These are phyloP conservation scores for Tamias sibiricus DNA, from an alignment of 2,113 vertebrate genomes.

Conservation along the genomic window DNA sequence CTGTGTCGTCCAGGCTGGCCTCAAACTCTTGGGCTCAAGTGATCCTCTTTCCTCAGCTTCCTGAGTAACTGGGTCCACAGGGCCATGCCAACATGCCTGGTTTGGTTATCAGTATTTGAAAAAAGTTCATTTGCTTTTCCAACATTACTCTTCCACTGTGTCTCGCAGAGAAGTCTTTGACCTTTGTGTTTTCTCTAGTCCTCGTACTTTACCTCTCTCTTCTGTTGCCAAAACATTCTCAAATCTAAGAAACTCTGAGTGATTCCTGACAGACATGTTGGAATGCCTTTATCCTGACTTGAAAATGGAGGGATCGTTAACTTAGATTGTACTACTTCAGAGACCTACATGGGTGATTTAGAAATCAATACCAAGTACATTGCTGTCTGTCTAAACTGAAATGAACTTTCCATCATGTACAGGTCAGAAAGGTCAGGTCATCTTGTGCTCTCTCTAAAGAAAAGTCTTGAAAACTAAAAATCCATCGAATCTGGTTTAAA, in stretches of 20 bases:
- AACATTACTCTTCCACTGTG: not conserved
- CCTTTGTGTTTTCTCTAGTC: not conserved
- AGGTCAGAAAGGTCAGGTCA: not conserved
- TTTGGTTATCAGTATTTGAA: not conserved
- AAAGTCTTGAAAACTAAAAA: not conserved
- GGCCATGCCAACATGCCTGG: not conserved
- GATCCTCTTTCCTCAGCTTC: not conserved
- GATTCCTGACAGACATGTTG: not conserved
- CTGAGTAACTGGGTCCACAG: not conserved
- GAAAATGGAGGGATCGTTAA: not conserved
- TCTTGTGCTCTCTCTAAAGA: not conserved
- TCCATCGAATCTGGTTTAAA: not conserved
- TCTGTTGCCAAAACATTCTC: not conserved
- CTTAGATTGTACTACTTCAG: not conserved
- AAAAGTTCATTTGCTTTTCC: not conserved
- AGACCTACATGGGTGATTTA: not conserved
- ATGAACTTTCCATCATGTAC: not conserved
- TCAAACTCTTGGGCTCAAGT: not conserved
- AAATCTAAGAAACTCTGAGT: not conserved
- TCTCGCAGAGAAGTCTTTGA: not conserved
- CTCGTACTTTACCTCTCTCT: not conserved
- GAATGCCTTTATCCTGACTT: not conserved
- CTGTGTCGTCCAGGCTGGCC: not conserved
- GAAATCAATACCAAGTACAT: not conserved
- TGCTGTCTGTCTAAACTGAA: not conserved